Percentiles rank a stretch among this genome's conserved stretches.
Conservation (phyloP, 2,888 invertebrate species). For the Amphipoea oculea region DNA sequence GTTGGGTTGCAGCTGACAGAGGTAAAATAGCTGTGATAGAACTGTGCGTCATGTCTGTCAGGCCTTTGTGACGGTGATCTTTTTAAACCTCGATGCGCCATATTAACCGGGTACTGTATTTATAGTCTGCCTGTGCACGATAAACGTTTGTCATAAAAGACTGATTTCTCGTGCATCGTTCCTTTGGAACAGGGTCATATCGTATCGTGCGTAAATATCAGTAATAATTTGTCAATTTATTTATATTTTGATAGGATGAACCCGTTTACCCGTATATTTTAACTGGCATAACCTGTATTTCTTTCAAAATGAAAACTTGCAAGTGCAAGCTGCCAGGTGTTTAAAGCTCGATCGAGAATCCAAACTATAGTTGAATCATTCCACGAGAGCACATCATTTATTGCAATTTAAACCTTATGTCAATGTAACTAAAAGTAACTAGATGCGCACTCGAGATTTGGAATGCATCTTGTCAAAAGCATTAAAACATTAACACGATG, state of each 20-base stretch:
- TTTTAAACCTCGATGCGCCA: neutral
- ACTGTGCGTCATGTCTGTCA: neutral
- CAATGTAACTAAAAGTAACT: neutral
- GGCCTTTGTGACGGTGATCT: neutral
- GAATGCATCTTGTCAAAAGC: neutral
- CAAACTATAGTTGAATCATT: neutral
- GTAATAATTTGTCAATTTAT: constrained; percentile 67
- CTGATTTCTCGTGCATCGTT: constrained; percentile 68
- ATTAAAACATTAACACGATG: neutral
- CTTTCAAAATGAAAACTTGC: neutral
- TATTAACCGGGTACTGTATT: neutral
- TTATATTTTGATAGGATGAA: neutral
- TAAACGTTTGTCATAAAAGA: constrained; percentile 68
- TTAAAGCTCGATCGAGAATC: neutral
- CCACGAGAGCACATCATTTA: neutral
- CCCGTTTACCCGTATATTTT: neutral
- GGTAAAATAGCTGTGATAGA: neutral
- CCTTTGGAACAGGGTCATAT: constrained; percentile 68
- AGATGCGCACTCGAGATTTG: neutral
- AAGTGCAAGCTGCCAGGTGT: neutral
- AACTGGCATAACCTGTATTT: neutral
- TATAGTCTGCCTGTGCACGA: constrained; percentile 38
- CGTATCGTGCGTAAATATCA: constrained; percentile 55
- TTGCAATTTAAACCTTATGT: neutral
- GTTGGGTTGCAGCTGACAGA: no score